These are phyloP conservation scores for Eonycteris spelaea DNA, from an alignment of 2,113 vertebrate genomes.

Conservation along the genomic window DNA sequence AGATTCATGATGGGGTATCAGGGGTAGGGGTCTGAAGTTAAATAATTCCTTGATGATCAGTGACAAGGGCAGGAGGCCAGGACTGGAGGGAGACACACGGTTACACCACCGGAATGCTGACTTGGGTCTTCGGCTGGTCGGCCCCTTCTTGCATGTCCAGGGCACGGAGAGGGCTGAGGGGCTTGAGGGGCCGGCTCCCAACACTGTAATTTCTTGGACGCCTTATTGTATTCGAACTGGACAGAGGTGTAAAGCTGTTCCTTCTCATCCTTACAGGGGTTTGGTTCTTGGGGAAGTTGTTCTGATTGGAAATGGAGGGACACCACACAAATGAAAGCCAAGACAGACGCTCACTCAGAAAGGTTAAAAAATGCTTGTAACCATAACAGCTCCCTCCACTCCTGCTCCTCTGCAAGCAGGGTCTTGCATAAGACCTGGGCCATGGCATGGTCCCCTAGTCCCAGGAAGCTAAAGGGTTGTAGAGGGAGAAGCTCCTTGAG, in stretches of 20 bases:
- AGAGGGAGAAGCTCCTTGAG: neutral
- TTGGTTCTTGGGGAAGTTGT: conserved; percentile 82
- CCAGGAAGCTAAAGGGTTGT: neutral
- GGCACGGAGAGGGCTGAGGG: conserved; percentile 83
- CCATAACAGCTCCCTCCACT: neutral
- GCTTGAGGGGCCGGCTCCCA: conserved; percentile 91
- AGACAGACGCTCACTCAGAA: conserved; percentile 15
- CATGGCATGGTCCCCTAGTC: neutral
- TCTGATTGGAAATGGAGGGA: conserved; percentile 87
- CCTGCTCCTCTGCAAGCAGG: neutral
- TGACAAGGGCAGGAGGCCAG: conserved; percentile 50
- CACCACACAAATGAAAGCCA: conserved; percentile 76
- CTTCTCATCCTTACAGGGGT: conserved; percentile 90
- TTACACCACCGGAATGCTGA: conserved; percentile 85
- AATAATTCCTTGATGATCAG: conserved; percentile 57
- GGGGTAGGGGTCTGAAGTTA: neutral
- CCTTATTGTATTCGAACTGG: conserved; percentile 91
- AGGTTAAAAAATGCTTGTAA: conserved; percentile 19
- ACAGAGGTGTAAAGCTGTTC: conserved; percentile 96
- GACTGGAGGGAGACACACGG: conserved; percentile 49
- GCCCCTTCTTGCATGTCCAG: conserved; percentile 87
- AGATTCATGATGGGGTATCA: neutral
- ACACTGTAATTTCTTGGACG: conserved; percentile 94
- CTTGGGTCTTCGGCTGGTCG: conserved; percentile 88
- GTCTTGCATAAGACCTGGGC: neutral